phyloP scores from a whole-genome alignment of 23 tunicate species.

The Ascidia mentula region DNA sequence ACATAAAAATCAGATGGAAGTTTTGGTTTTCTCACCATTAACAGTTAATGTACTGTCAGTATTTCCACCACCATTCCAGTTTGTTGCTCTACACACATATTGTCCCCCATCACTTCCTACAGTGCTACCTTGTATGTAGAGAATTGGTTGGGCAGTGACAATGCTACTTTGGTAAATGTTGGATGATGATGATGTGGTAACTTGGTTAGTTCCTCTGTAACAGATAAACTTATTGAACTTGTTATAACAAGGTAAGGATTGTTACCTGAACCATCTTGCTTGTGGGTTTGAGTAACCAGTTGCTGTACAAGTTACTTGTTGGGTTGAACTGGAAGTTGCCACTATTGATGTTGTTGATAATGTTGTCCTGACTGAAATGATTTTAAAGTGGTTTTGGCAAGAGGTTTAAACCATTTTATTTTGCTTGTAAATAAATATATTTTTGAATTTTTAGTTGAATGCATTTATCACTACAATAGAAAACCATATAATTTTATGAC shows the following conservation, averaged over 20 bases:
- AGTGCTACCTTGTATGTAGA: neutral
- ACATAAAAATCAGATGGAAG: too few species aligned
- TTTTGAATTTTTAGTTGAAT: too few species aligned
- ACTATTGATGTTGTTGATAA: neutral
- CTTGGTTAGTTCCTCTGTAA: neutral
- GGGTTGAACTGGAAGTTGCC: neutral
- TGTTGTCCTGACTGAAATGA: neutral
- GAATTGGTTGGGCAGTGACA: neutral
- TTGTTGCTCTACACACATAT: neutral
- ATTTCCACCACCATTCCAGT: slow-evolving; percentile 7
- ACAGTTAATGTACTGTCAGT: neutral
- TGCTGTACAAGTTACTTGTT: neutral
- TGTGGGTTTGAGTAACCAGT: neutral
- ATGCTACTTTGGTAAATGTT: neutral
- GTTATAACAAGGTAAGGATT: neutral
- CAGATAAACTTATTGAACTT: neutral
- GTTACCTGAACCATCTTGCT: neutral
- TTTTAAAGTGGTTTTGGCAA: too few species aligned
- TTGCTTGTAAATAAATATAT: too few species aligned
- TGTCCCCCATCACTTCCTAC: neutral
- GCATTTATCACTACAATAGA: too few species aligned
- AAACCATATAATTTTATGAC: too few species aligned
- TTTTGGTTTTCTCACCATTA: neutral
- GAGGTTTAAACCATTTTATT: too few species aligned
- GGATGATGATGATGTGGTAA: neutral